Evolutionary conservation across 2,797 vertebrate genomes (phyloP).

Genomic region (Amniataba percoides): DNA sequence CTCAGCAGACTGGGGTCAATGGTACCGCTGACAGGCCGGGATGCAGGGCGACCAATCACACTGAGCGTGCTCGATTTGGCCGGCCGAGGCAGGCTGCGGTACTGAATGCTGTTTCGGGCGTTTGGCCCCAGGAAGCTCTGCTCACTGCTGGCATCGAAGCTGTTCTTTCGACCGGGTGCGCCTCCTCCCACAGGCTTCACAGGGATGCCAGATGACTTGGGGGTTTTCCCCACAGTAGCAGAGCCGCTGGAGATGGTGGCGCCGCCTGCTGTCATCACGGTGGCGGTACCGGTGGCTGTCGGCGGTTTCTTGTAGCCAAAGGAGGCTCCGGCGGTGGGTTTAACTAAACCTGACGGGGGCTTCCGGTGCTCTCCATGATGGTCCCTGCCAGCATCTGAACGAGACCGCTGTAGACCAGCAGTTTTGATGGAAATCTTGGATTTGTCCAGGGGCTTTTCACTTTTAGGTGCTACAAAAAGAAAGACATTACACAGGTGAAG

Average conservation of each 20-base stretch:
- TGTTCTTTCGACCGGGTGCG: conserved; percentile 90
- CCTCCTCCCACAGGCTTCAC: conserved; percentile 90
- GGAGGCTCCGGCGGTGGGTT: conserved; percentile 89
- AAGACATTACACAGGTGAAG: background rate
- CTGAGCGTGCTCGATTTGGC: conserved; percentile 97
- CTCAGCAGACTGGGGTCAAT: conserved; percentile 92
- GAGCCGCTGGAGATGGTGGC: conserved; percentile 87
- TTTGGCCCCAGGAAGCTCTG: conserved; percentile 93
- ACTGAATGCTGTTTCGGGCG: conserved; percentile 94
- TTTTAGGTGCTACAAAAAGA: conserved; percentile 82
- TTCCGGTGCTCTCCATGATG: conserved; percentile 91
- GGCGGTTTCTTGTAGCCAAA: conserved; percentile 95
- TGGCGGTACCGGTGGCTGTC: conserved; percentile 89
- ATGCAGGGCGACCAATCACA: conserved; percentile 87
- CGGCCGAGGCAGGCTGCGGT: conserved; percentile 96
- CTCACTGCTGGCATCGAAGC: conserved; percentile 91
- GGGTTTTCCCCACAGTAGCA: conserved; percentile 92
- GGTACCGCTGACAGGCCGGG: conserved; percentile 89
- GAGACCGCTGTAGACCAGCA: conserved; percentile 92
- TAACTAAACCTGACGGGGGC: conserved; percentile 93
- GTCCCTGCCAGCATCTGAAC: conserved; percentile 94
- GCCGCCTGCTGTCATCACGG: conserved; percentile 92
- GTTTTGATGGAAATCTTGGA: conserved; percentile 91
- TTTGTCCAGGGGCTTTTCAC: conserved; percentile 93
- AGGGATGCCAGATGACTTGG: conserved; percentile 95